Evolutionary conservation across 92 coral and sea anemone genomes (phyloP), one percentile per base, ranked within the genome.

Genomic region (Actinostola sp.): DNA sequence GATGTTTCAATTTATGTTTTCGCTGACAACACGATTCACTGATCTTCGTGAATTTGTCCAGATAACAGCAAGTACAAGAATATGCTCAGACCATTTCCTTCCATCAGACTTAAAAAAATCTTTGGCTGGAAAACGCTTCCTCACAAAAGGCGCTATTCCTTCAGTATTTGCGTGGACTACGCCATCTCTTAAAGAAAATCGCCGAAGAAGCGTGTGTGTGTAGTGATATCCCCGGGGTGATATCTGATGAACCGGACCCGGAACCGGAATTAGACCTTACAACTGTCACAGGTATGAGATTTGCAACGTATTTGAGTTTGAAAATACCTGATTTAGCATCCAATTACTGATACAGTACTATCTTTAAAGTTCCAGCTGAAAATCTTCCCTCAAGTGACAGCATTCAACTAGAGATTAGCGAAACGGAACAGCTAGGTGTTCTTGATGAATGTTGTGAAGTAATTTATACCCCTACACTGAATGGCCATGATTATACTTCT

Each of bases 21-120:
- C n/a, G n/a, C n/a, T 39, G 45, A 39, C 7, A 39, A 39, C 14
- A 14, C 7, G 14, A 7, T 39, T 39, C 14, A 39, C 14, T 14
- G 45, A 39, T 39, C 14, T 19, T 15, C 29, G 28, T 19, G 24
- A 20, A 54, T 59, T 33, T 42, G 27, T 28, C 55, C 78, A 72
- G 67, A 60, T 72, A 42, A 49, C 50, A 16, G 38, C 58, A 38
- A 38, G 50, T 28, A 51, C 77, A 23, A 58, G 44, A 25, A 45
- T 72, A 25, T 72, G 78, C 51, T 72, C 78, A 16, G 45, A 56
- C 25, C 78, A 72, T 58, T 72, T 72, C 43, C 55, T 31, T 38
- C 78, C 46, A 33, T 35, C 42, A 35, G 67, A 72, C 25, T 19
- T 72, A 30, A 72, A 45, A 52, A 72, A 33, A 29, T 51, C 78